A percentile compares a stretch with the other conserved stretches of the same genome.
Conservation (phyloP, 2,113 vertebrate genomes). For the Aspiorhynchus laticeps region DNA sequence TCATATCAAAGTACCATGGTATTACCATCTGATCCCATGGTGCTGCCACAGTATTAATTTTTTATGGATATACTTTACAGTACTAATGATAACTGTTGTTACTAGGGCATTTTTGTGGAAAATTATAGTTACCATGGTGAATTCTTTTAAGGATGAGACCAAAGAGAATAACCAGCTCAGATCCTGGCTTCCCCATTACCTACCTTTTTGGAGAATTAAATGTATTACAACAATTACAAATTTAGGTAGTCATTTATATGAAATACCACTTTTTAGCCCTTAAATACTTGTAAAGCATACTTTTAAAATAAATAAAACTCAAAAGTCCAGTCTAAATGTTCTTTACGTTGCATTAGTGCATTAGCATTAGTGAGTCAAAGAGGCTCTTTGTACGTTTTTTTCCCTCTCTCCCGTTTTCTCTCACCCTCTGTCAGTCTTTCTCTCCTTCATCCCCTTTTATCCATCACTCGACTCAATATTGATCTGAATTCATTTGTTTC, state of each 20-base stretch:
- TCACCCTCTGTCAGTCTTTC: background rate
- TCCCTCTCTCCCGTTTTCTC: background rate
- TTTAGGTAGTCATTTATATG: background rate
- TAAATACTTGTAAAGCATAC: background rate
- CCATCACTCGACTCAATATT: slow-evolving; percentile 63
- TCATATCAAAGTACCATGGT: background rate
- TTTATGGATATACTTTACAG: background rate
- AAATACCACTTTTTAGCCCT: background rate
- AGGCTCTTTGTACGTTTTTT: slow-evolving; percentile 26
- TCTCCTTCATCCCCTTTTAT: slow-evolving; percentile 61
- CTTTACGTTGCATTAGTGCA: background rate
- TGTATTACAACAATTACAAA: background rate
- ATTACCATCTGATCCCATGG: background rate
- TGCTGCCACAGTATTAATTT: background rate
- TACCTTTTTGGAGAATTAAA: background rate
- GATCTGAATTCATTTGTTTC: slow-evolving; percentile 79
- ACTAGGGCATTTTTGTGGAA: slow-evolving; percentile 3
- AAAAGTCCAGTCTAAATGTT: background rate
- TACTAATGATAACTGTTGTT: slow-evolving; percentile 4
- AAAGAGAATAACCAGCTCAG: background rate
- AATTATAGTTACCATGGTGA: slow-evolving; percentile 28
- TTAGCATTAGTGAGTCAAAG: slow-evolving; percentile 43
- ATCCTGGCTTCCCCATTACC: background rate
- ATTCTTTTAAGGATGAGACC: background rate
- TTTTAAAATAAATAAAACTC: background rate